A percentile compares a stretch with the other conserved stretches of the same genome.
phyloP scores from a whole-genome alignment of 2,113 vertebrate genomes.

The Strix aluco region DNA sequence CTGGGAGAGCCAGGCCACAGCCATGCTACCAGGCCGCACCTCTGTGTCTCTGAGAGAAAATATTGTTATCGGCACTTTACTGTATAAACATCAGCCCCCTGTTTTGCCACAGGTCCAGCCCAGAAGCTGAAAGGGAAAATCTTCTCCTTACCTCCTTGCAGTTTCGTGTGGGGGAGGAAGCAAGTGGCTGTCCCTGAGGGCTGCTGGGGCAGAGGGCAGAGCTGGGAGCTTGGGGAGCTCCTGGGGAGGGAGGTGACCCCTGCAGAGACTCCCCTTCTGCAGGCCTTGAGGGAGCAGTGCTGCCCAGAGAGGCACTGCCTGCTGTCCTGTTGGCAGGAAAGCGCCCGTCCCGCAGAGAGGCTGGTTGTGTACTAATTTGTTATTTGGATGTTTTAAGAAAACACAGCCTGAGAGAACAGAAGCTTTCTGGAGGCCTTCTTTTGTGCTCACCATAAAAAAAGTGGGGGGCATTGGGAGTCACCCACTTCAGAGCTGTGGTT shows the following conservation, averaged over 20 bases:
- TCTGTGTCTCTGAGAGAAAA: background rate
- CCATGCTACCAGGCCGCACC: fast-evolving
- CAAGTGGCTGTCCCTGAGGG: no score
- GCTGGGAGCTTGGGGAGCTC: no score
- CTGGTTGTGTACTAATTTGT: background rate
- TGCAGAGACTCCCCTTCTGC: background rate
- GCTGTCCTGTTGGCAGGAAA: fast-evolving
- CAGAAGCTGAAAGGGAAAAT: background rate
- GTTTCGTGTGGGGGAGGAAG: fast-evolving
- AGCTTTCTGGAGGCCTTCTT: background rate
- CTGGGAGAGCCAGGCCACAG: no score
- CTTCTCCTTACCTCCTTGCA: background rate
- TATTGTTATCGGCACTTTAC: fast-evolving
- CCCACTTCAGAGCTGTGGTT: background rate
- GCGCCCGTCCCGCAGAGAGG: fast-evolving
- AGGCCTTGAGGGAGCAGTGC: background rate
- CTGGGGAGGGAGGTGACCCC: no score
- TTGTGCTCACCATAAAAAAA: background rate
- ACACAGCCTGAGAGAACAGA: background rate
- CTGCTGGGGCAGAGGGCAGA: background rate
- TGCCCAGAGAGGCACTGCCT: fast-evolving
- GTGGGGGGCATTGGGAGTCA: background rate
- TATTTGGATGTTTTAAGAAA: background rate
- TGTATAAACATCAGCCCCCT: background rate
- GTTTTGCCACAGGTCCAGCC: background rate